Evolutionary conservation across 2,888 invertebrate genomes (phyloP), one percentile per base, ranked within the genome.

Genomic region (Leptinotarsa juncta): DNA sequence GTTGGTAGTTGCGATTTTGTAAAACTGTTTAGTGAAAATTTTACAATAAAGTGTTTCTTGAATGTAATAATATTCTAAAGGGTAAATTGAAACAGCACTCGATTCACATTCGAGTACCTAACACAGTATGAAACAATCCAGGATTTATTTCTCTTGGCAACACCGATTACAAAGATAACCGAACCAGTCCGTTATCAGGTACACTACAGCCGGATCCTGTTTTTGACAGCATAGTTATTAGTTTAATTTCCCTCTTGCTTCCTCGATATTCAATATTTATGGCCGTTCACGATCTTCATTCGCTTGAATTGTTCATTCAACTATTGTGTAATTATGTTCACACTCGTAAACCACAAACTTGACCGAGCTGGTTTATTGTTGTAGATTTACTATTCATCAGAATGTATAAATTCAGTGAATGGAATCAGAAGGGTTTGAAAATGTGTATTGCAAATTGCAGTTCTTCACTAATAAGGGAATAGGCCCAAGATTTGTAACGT

Each of bases 241-340:
- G 57, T 57, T 57, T 14, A 57, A 57, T 57, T 57, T 57, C 57
- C 23, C 23, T 57, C 57, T 3, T 23, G 23, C 23, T 57, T 57
- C 57, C 57, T 57, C 23, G 23, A 57, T 57, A 57, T 57, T 57
- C 20, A 57, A 57, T 57, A 20, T 20, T 57, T 57, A 57, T 26
- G 14, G 57, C 57, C 57, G 57, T 20, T 20, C 20, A 57, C 20
- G 57, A 10, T 57, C 23, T 57, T 57, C 20, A 57, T 53, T 18
- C 53, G n/a, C 53, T 53, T 18, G 18, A 10, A 53, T 53, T 10
- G 53, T 53, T 18, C 53, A 53, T 53, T 53, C 53, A 53, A 18
- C 18, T n/a, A 53, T 53, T 53, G 7, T 18, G 53, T 18, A 53
- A 53, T 53, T 53, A 53, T 10, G n/a, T 53, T 5, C 32, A 32